A percentile compares a stretch with the other conserved stretches of the same genome.
Evolutionary conservation across 1,140 invertebrate species (phyloP).

Genomic region (Drosophila kanapiae): DNA sequence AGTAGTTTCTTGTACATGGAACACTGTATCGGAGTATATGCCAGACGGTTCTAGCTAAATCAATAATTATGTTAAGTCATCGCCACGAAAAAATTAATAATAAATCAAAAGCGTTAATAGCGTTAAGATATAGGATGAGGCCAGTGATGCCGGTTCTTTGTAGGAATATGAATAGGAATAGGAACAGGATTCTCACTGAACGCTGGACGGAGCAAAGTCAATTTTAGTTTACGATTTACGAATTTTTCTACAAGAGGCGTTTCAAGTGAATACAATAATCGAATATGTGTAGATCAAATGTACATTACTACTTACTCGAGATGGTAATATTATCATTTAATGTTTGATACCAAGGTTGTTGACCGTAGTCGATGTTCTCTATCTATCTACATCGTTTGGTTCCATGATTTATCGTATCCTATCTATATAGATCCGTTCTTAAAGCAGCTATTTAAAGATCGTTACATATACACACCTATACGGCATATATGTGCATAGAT

Average conservation of each 20-base stretch:
- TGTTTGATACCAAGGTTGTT: conserved; percentile 60
- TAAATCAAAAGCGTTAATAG: conserved; percentile 45
- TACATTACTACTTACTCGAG: conserved; percentile 38
- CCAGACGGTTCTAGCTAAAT: conserved; percentile 48
- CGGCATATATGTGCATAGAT: conserved; percentile 14
- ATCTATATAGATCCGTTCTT: conserved; percentile 49
- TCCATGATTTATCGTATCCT: conserved; percentile 53
- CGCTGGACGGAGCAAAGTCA: conserved; percentile 37
- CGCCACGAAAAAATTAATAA: conserved; percentile 24
- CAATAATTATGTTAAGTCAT: conserved; percentile 53
- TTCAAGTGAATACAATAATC: conserved; percentile 74
- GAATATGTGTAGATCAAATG: conserved; percentile 48
- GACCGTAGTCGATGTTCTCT: conserved; percentile 51
- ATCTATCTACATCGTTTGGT: conserved; percentile 54
- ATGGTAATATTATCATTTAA: conserved; percentile 47
- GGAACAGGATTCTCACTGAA: conserved; percentile 23
- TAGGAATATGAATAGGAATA: conserved; percentile 19
- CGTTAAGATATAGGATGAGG: neutral
- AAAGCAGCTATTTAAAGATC: conserved; percentile 39
- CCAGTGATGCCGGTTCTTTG: conserved; percentile 13
- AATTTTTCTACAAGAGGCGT: conserved; percentile 68
- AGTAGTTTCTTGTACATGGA: conserved; percentile 26
- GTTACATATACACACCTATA: conserved; percentile 43
- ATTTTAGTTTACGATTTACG: conserved; percentile 58
- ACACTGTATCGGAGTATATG: conserved; percentile 15